Conservation (phyloP, 2,888 invertebrate species). For the Agrochola circellaris region DNA sequence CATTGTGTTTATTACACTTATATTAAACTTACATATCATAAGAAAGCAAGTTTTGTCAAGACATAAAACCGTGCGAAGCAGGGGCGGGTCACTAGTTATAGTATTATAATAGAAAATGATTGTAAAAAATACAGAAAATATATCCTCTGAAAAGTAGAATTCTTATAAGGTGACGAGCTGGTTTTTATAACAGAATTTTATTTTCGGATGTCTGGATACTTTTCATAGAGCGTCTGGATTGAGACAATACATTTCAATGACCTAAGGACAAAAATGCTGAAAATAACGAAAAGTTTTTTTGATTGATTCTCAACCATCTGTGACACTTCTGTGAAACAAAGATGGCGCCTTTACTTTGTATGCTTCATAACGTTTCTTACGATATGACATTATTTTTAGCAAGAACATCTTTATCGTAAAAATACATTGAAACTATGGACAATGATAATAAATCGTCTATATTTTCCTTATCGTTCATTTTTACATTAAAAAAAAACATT, state of each 20-base stretch:
- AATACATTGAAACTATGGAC: neutral
- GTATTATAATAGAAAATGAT: neutral
- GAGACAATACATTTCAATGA: conserved; percentile 6
- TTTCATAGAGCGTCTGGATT: neutral
- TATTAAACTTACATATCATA: neutral
- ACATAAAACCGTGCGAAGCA: too few species aligned
- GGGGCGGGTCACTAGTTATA: neutral
- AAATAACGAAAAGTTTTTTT: conserved; percentile 10
- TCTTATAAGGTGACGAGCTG: neutral
- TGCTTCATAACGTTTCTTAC: neutral
- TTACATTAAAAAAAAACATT: neutral
- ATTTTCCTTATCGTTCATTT: neutral
- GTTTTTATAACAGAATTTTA: conserved; percentile 4
- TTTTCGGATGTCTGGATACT: neutral
- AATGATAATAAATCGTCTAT: neutral
- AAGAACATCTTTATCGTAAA: neutral
- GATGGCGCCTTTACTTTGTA: neutral
- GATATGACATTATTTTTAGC: too few species aligned
- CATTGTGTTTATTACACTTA: too few species aligned
- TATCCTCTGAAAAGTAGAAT: neutral
- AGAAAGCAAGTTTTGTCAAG: neutral
- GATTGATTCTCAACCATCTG: conserved; percentile 15
- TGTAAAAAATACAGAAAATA: neutral
- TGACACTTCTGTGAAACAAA: neutral
- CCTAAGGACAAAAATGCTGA: neutral